Evolutionary conservation across 2,888 invertebrate species (phyloP).

Genomic region (Hemicrepidius hirtus): DNA sequence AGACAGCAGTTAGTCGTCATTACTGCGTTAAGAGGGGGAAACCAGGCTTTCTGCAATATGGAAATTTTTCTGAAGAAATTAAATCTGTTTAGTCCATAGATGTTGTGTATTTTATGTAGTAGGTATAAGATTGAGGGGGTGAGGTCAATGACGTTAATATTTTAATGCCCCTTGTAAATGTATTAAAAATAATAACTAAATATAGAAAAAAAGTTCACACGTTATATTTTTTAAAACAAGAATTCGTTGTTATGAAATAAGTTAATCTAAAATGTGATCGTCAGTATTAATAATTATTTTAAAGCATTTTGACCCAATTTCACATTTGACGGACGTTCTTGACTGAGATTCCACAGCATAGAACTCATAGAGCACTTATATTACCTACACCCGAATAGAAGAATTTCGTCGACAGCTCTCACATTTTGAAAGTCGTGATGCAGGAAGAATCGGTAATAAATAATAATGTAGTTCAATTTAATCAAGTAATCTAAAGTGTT

Average conservation of each 20-base stretch:
- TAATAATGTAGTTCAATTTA: constrained; percentile 37
- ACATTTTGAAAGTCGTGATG: constrained; percentile 40
- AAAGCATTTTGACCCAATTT: constrained; percentile 31
- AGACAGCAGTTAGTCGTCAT: too few species aligned
- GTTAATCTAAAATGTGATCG: constrained; percentile 8
- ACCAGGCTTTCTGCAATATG: too few species aligned
- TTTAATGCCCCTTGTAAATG: too few species aligned
- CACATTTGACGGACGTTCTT: constrained; percentile 13
- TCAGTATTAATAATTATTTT: constrained; percentile 19
- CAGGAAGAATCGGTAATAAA: constrained; percentile 40
- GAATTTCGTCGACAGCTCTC: constrained; percentile 28
- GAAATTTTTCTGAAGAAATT: too few species aligned
- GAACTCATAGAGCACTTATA: background rate
- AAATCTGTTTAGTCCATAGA: too few species aligned
- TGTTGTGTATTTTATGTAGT: too few species aligned
- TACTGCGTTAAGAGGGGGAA: too few species aligned
- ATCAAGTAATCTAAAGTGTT: constrained; percentile 39
- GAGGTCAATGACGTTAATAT: too few species aligned
- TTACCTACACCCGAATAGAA: background rate
- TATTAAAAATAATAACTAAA: too few species aligned
- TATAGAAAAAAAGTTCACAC: constrained; percentile 20
- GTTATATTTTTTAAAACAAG: constrained; percentile 17
- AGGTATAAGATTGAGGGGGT: too few species aligned
- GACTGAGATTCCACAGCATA: constrained; percentile 16
- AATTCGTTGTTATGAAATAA: constrained; percentile 7